A percentile compares a stretch with the other conserved stretches of the same genome.
Evolutionary conservation across 2,888 invertebrate genomes (phyloP).

Genomic region (Eucriotettix oculatus): DNA sequence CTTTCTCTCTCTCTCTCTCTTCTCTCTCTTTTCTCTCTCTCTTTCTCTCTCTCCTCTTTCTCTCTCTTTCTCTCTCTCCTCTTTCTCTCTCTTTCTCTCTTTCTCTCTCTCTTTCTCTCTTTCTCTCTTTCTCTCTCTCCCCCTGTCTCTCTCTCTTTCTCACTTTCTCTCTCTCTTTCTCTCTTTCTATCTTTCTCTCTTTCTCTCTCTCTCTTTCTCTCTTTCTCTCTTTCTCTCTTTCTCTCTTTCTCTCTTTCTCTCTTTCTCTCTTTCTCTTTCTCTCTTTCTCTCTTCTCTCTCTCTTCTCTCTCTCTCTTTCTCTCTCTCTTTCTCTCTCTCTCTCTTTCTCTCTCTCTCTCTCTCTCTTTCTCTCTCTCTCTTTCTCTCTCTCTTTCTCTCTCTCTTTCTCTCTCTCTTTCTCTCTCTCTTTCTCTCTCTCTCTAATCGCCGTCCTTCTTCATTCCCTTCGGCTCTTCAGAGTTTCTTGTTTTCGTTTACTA

Average conservation of each 20-base stretch:
- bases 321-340: not conserved
- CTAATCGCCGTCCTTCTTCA: not conserved
- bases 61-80: not conserved
- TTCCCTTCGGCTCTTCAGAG: not conserved
- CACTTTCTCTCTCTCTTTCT: too few species aligned
- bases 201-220: too few species aligned
- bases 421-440: too few species aligned
- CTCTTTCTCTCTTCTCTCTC: not conserved
- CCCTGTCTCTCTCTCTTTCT: too few species aligned
- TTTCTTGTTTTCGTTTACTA: too few species aligned
- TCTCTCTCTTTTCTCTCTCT: not conserved
- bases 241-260: not conserved
- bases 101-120: too few species aligned
- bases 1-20: not conserved
- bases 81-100: not conserved
- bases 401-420: too few species aligned
- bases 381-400: too few species aligned
- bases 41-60: not conserved
- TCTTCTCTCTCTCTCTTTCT: not conserved
- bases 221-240: not conserved
- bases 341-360: too few species aligned
- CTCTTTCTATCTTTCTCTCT: too few species aligned
- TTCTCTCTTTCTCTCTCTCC: too few species aligned
- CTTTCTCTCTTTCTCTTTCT: rapidly evolving
- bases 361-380: too few species aligned